phyloP scores from a whole-genome alignment of 2,888 invertebrate genomes.

The Pseudolycoriella hygida region DNA sequence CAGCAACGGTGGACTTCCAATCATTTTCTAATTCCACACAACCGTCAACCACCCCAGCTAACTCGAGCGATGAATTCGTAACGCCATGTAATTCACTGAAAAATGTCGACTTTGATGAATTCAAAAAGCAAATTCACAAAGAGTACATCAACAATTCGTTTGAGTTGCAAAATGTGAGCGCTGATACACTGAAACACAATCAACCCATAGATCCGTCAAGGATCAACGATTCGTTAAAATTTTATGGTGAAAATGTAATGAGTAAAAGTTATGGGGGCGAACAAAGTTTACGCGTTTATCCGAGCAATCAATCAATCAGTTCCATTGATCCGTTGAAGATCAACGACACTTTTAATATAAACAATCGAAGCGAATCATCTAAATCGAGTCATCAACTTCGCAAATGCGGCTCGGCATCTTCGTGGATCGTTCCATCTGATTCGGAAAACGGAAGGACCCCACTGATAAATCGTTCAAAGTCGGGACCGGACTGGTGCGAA shows the following conservation, averaged over 20 bases:
- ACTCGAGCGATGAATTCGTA: conserved; percentile 11
- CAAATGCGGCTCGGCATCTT: conserved; percentile 25
- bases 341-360: conserved; percentile 22
- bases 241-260: conserved; percentile 28
- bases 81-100: conserved; percentile 26
- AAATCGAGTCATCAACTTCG: conserved; percentile 19
- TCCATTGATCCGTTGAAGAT: conserved; percentile 24
- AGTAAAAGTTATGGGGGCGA: conserved; percentile 29
- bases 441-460: not conserved
- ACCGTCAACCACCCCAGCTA: not conserved
- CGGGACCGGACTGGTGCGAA: conserved; percentile 27
- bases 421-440: conserved; percentile 16
- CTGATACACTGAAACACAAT: conserved; percentile 27
- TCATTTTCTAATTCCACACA: conserved; percentile 2
- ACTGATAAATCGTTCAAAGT: conserved; percentile 25
- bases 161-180: conserved; percentile 22
- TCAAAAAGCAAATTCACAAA: conserved; percentile 26
- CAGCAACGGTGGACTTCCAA: not conserved
- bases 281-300: conserved; percentile 18
- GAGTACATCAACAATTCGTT: conserved; percentile 28
- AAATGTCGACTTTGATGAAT: conserved; percentile 28
- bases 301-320: not conserved
- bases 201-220: conserved; percentile 32
- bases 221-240: conserved; percentile 29
- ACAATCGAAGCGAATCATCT: conserved; percentile 6